Conservation (phyloP, 2,888 invertebrate species). For the Drosophila percnosoma region DNA sequence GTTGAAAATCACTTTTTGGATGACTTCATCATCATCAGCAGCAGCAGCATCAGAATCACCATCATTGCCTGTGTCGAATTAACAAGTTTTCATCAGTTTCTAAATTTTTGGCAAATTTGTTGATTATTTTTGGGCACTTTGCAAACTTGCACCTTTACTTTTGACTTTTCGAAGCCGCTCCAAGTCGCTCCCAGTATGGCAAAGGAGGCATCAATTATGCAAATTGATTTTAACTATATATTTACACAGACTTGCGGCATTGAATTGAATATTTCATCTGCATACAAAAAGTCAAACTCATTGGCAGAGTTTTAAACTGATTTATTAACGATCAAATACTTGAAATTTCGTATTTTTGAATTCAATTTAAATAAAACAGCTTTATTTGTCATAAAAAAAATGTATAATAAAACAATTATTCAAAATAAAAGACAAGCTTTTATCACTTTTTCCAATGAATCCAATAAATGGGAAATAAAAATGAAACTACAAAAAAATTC, state of each 20-base stretch:
- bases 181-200: not conserved
- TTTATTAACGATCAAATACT: not conserved
- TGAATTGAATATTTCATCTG: not conserved
- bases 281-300: not conserved
- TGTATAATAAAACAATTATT: not conserved
- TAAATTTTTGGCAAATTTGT: slow-evolving; percentile 21
- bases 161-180: not conserved
- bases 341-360: not conserved
- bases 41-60: slow-evolving; percentile 2
- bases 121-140: slow-evolving; percentile 8
- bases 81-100: slow-evolving; percentile 43
- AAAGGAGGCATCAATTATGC: not conserved
- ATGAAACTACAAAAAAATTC: not conserved
- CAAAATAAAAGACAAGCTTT: not conserved
- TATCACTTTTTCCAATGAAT: not conserved
- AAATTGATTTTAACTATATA: not conserved
- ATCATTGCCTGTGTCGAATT: slow-evolving; percentile 39
- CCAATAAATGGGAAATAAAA: not conserved
- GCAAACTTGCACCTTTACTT: slow-evolving; percentile 1
- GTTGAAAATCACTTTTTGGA: slow-evolving; percentile 25
- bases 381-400: not conserved
- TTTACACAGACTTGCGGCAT: not conserved
- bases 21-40: slow-evolving; percentile 4
- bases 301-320: not conserved
- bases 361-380: not conserved